Evolutionary conservation across 2,113 vertebrate species (phyloP), one percentile per base, ranked within the genome.

Genomic region (Actinemys pallida): DNA sequence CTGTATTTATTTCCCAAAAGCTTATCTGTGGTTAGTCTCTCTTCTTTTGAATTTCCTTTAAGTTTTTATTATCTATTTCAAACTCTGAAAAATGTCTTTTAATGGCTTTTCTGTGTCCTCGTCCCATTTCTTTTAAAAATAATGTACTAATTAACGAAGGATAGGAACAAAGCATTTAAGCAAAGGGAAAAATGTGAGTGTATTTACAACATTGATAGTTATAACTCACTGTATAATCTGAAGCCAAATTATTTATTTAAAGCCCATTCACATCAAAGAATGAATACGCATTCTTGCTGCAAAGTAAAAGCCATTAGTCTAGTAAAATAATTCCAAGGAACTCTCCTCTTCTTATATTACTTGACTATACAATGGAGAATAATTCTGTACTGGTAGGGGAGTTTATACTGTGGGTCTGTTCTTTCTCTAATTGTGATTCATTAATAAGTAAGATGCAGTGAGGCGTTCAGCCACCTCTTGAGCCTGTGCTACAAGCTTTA

Each of bases 341-440:
- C 39, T 85, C 10, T 6, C 3, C 13, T 6, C 2, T 85, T 88
- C 39, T 87, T 81, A 75, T 82, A 90, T 84, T 88, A 29, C 27
- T 88, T 88, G 49, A 53, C 65, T 27, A 1, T 81, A 84, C 75
- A 56, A 5, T 42, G 22, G 35, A 87, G 49, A 94, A 47, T 19
- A 10, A 5, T 69, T 86, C 42, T 87, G n/a, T 80, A 24, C 10
- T 91, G 47, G 12, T 84, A 86, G 52, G 54, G 93, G 57, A 56
- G 0, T 5, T 24, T 49, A 49, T 14, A 45, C 42, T 76, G 42
- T 75, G 56, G 84, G 29, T 50, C 13, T 83, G 27, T 86, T 93
- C 65, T 88, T 14, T 81, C 5, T 88, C 92, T 65, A 87, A 4
- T 83, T 90, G n/a, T 81, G 75, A 80, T 92, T 95, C 86, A 50